phyloP scores from a whole-genome alignment of 2,113 vertebrate species.

The Hippocampus comes region DNA sequence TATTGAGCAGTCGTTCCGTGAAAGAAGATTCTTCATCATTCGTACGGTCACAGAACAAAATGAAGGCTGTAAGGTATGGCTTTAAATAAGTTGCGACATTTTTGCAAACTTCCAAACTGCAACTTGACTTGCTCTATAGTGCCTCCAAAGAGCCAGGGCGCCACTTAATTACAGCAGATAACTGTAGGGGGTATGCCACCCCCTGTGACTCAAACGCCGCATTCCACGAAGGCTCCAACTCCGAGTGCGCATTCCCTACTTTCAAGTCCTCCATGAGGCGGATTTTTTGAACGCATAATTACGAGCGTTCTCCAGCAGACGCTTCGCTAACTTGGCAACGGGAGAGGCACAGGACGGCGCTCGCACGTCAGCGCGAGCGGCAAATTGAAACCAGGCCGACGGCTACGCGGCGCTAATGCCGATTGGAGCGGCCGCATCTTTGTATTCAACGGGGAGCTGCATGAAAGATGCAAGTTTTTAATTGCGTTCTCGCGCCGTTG shows the following conservation, averaged over 20 bases:
- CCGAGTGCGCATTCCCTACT: constrained; percentile 54
- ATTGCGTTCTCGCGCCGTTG: constrained; percentile 73
- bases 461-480: constrained; percentile 74
- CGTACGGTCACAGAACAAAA: background rate
- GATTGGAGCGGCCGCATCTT: constrained; percentile 57
- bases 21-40: no score
- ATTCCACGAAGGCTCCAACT: constrained; percentile 59
- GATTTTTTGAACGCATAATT: constrained; percentile 62
- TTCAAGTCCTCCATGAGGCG: constrained; percentile 52
- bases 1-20: no score
- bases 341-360: constrained; percentile 49
- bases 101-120: background rate
- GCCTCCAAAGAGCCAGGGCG: constrained; percentile 56
- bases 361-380: constrained; percentile 51
- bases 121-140: constrained; percentile 22
- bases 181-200: constrained; percentile 60
- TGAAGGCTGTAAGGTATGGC: background rate
- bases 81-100: no score
- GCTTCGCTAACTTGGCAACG: constrained; percentile 65
- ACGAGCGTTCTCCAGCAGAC: constrained; percentile 62
- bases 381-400: constrained; percentile 68
- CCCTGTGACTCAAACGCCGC: constrained; percentile 55
- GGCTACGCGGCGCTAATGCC: constrained; percentile 52
- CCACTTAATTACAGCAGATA: constrained; percentile 62
- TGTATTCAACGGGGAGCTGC: constrained; percentile 67